Evolutionary conservation across 2,888 invertebrate genomes (phyloP), one percentile per base, ranked within the genome.

Genomic region (Epirrita christyi): DNA sequence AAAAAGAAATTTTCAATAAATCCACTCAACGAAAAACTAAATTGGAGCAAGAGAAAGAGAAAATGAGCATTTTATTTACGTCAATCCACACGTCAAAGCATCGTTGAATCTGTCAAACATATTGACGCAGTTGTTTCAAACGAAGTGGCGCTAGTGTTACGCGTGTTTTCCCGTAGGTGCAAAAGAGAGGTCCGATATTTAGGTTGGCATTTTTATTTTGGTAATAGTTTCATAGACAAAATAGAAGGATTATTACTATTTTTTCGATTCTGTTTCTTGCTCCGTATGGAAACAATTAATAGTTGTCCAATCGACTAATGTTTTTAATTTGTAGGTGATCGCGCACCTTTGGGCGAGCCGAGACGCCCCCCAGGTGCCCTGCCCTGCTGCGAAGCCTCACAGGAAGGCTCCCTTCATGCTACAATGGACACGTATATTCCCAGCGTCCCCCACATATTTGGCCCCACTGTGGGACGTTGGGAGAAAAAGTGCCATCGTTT

Each of bases 11-110:
- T 81, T 70, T 69, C 70, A 66, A 65, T 69, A 76, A 81, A 77
- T 78, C 70, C 73, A 77, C 78, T 80, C 66, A 53, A 76, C 63
- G 76, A 81, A 82, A 83, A 81, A 80, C 78, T 71, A 82, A 85
- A 81, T 75, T 78, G 70, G 81, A 85, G 71, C 85, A 83, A 36
- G 36, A 11, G 6, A 6, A 36, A 36, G 36, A n/a, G 6, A 36
- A 32, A 36, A 81, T 79, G 80, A 88, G 80, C 83, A 21, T 21
- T 21, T 85, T 86, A 80, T 86, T 86, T 84, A 87, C 81, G 88
- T 89, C 86, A 89, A 88, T 21, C 21, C 21, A 83, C 74, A 81
- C 76, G 80, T 81, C 81, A 78, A 86, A 83, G 88, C 88, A 86
- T 86, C 86, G 74, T 78, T 73, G 59, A 62, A 79, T 32, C 61